phyloP scores from a whole-genome alignment of 2,113 vertebrate species.

The Murina feae region DNA sequence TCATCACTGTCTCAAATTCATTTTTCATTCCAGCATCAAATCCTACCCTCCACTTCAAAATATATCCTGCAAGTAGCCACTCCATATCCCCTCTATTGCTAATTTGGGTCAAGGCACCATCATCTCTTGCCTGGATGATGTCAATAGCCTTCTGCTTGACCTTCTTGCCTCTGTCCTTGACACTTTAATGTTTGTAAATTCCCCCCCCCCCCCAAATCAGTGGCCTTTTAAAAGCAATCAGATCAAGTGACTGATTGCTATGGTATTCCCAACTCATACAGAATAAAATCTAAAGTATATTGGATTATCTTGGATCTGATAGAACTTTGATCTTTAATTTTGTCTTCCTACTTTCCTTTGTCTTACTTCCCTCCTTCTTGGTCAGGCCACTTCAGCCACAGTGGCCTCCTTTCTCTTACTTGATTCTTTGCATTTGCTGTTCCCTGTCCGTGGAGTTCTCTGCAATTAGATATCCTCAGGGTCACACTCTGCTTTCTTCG shows the following conservation, averaged over 20 bases:
- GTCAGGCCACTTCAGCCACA: background rate
- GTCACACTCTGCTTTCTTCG: background rate
- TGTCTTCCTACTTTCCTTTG: background rate
- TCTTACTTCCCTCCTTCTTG: background rate
- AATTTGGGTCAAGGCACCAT: background rate
- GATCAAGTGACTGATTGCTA: background rate
- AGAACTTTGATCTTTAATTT: background rate
- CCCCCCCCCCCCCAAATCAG: too few species aligned
- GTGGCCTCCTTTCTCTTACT: background rate
- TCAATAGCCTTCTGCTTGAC: background rate
- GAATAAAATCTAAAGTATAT: background rate
- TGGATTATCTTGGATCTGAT: background rate
- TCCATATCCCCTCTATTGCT: background rate
- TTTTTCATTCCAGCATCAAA: background rate
- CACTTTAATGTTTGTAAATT: background rate
- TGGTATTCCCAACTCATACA: background rate
- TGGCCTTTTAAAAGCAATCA: background rate
- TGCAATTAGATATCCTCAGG: background rate
- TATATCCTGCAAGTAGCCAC: background rate
- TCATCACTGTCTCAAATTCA: background rate
- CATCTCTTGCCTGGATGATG: background rate
- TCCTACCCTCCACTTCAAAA: background rate
- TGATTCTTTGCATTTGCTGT: background rate
- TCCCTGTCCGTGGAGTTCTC: background rate
- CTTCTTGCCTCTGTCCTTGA: background rate